Conservation (phyloP, 2,888 invertebrate species). For the Eristalis pertinax region DNA sequence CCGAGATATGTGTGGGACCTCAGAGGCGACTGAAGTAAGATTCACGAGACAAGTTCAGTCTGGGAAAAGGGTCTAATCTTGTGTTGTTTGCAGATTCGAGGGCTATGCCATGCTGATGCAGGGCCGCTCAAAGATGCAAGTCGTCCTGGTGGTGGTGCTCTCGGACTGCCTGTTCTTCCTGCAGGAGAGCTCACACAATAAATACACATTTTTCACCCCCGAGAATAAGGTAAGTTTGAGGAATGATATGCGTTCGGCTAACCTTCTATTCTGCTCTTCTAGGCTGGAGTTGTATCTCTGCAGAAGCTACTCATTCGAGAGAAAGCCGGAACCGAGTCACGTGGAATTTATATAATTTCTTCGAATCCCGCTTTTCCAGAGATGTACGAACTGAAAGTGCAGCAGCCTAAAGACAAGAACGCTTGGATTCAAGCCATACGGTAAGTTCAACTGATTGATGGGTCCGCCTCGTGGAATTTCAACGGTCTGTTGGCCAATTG, state of each 20-base stretch:
- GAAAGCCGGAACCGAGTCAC: conserved; percentile 94
- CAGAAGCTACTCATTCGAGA: conserved; percentile 95
- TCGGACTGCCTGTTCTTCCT: conserved; percentile 96
- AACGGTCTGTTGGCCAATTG: too few species aligned
- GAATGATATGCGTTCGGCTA: background rate
- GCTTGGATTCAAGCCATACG: conserved; percentile 94
- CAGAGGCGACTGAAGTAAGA: conserved; percentile 89
- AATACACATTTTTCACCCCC: conserved; percentile 95
- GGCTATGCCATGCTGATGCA: conserved; percentile 95
- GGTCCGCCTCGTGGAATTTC: too few species aligned
- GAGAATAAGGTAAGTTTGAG: conserved; percentile 90
- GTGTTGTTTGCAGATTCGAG: conserved; percentile 86
- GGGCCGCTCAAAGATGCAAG: conserved; percentile 94
- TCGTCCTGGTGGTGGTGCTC: conserved; percentile 93
- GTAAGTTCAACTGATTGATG: conserved; percentile 70
- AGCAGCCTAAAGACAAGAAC: conserved; percentile 94
- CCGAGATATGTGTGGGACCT: conserved; percentile 91
- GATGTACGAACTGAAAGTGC: conserved; percentile 96
- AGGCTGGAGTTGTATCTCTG: conserved; percentile 96
- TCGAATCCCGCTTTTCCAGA: conserved; percentile 95
- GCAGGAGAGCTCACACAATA: conserved; percentile 93
- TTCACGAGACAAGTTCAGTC: background rate
- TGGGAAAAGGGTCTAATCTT: background rate
- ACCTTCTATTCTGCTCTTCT: conserved; percentile 73
- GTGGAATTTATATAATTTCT: conserved; percentile 95